Percentiles rank a stretch among this genome's conserved stretches.
Conservation (phyloP, 2,888 invertebrate species). For the Resseliella maxima region DNA sequence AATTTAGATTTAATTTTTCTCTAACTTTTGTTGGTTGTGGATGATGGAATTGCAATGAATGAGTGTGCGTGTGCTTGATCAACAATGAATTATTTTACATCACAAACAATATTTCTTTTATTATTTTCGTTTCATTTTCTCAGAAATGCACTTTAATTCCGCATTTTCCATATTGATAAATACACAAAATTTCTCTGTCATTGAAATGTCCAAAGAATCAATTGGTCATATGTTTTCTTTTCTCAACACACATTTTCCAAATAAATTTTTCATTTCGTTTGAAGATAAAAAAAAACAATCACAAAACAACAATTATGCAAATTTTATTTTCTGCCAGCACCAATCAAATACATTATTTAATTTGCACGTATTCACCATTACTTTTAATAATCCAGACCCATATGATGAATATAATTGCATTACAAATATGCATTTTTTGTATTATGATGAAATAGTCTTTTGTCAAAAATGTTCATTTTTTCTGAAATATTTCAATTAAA, state of each 20-base stretch:
- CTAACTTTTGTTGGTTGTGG: constrained; percentile 59
- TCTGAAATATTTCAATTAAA: constrained; percentile 14
- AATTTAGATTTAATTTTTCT: constrained; percentile 7
- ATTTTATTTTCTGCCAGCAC: not conserved
- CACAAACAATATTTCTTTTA: no score
- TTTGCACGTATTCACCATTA: not conserved
- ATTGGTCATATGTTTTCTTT: not conserved
- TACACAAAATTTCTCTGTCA: not conserved
- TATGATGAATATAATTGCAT: not conserved
- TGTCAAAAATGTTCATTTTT: not conserved
- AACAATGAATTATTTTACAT: constrained; percentile 32
- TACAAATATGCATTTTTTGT: not conserved
- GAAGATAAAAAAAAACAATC: not conserved
- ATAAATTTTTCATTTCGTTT: not conserved
- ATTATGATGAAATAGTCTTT: not conserved
- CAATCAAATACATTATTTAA: not conserved
- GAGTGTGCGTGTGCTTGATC: constrained; percentile 59
- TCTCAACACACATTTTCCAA: not conserved
- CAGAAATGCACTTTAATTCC: not conserved
- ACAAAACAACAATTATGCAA: not conserved
- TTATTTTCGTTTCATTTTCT: not conserved
- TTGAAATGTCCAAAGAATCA: not conserved
- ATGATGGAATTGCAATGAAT: constrained; percentile 59
- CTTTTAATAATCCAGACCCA: constrained; percentile 31
- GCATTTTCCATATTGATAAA: not conserved